Conservation (phyloP, 2,113 vertebrate species). For the Hypanus sabinus region DNA sequence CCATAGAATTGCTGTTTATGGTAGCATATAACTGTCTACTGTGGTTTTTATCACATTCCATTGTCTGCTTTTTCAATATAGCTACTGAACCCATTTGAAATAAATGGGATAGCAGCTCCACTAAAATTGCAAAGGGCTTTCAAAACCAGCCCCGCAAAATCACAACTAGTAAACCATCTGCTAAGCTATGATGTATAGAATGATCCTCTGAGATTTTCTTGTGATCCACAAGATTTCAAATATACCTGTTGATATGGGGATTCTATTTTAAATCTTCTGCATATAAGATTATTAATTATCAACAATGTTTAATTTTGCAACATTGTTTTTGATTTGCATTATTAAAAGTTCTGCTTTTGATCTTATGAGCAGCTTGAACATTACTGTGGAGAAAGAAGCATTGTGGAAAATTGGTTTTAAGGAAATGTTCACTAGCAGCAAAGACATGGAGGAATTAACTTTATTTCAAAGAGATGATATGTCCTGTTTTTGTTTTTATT, state of each 20-base stretch:
- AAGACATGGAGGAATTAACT: neutral
- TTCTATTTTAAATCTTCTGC: neutral
- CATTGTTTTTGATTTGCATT: neutral
- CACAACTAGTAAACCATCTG: neutral
- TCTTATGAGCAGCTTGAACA: neutral
- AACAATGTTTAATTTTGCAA: neutral
- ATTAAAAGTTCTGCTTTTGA: neutral
- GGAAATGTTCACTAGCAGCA: neutral
- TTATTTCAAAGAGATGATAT: neutral
- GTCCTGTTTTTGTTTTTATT: neutral
- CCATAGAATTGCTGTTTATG: neutral
- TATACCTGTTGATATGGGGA: neutral
- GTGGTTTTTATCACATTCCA: neutral
- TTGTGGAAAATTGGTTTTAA: neutral
- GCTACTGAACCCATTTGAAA: neutral
- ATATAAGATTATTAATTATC: neutral
- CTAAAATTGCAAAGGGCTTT: neutral
- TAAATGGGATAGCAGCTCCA: neutral
- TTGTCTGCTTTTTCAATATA: neutral
- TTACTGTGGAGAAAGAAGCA: neutral
- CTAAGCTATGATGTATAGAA: neutral
- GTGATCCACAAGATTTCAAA: too few species aligned
- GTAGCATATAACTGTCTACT: neutral
- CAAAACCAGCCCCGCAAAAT: neutral
- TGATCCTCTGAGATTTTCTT: neutral